Evolutionary conservation across 2,113 vertebrate genomes (phyloP), one percentile per base, ranked within the genome.

Genomic region (Gambusia affinis): DNA sequence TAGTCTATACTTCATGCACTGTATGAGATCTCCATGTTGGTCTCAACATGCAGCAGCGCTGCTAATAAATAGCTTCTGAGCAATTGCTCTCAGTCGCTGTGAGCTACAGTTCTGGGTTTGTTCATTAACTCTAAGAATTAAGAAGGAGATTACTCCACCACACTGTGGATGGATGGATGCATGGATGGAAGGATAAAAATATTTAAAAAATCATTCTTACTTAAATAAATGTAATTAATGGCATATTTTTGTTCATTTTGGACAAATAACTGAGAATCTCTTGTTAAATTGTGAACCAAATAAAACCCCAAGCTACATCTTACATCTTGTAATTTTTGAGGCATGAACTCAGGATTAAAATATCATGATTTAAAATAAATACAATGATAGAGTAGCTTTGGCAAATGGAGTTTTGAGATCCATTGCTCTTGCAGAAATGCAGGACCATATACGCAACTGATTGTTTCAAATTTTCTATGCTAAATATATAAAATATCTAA

Each of bases 1-100:
- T n/a, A 70, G 62, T 67, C 60, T 51, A 33, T 63, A 4, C 64
- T n/a, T 8, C 37, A 24, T 30, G 29, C 35, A 65, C 15, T 42
- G 62, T 80, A 73, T 85, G 82, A 44, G 62, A 80, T 92, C 89
- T 84, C 88, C 57, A 33, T 68, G 68, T 84, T 64, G 35, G 30
- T 72, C 62, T 70, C 78, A 35, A 71, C 73, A 75, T 17, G n/a
- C 65, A 69, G 17, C 66, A 24, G 39, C 19, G 33, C 73, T 14
- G 69, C 78, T 84, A 76, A 89, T 83, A 79, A 79, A 82, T 81
- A 77, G 82, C 27, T 14, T 90, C 79, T 67, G 79, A 83, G 79
- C 66, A 47, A 15, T 33, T 14, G 22, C 29, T 64, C 22, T 73
- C 11, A 8, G 62, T 74, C 28, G 10, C 62, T 66, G 37, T 37